These are phyloP conservation scores for Sebastes glaucus DNA, from an alignment of 2,797 vertebrate species.

Conservation along the genomic window DNA sequence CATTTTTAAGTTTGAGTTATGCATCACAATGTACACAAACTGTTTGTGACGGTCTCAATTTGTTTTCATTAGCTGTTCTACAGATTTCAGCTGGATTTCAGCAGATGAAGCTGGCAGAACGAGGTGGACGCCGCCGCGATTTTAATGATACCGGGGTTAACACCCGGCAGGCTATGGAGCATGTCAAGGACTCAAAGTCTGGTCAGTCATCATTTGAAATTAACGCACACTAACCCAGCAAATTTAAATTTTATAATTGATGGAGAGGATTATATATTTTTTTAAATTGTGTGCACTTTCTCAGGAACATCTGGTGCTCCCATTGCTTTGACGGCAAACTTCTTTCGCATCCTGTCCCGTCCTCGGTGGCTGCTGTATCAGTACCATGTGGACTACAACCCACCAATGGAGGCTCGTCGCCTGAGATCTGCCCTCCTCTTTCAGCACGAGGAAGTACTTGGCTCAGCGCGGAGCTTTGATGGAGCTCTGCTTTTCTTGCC, in stretches of 20 bases:
- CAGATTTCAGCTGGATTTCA: constrained; percentile 92
- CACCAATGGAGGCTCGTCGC: constrained; percentile 90
- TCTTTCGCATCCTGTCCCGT: constrained; percentile 88
- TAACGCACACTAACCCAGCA: rapidly evolving
- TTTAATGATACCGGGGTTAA: constrained; percentile 89
- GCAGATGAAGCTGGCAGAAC: constrained; percentile 87
- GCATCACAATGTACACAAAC: neutral
- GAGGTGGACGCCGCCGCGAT: constrained; percentile 89
- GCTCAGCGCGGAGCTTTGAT: constrained; percentile 88
- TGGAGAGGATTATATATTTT: neutral
- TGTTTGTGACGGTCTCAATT: neutral
- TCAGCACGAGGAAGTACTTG: constrained; percentile 88
- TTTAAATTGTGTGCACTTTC: neutral
- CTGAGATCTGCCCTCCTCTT: constrained; percentile 88
- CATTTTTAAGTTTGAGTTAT: neutral
- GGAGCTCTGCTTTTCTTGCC: constrained; percentile 90
- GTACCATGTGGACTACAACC: constrained; percentile 91
- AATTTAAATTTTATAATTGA: neutral
- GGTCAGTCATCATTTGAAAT: constrained; percentile 71
- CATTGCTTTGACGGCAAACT: constrained; percentile 88
- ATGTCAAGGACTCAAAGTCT: constrained; percentile 90
- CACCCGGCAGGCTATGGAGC: constrained; percentile 90
- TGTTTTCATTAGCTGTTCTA: constrained; percentile 50
- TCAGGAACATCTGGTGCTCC: constrained; percentile 84
- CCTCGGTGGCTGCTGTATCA: constrained; percentile 94